Evolutionary conservation across 2,797 vertebrate genomes (phyloP).

Genomic region (Sparidentex hasta): DNA sequence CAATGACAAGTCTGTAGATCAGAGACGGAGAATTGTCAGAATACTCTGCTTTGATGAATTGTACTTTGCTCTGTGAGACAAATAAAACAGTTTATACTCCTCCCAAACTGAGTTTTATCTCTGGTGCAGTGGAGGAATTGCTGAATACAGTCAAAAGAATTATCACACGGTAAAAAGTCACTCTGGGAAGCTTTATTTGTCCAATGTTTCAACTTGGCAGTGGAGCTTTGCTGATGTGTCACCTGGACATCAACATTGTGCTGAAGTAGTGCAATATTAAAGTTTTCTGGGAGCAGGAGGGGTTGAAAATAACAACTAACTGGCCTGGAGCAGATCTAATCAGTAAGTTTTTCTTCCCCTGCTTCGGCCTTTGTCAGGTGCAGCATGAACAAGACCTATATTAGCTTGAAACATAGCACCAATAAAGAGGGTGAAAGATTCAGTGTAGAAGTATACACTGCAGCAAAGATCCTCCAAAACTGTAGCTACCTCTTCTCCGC

Average conservation of each 20-base stretch:
- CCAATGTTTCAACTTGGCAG: conserved; percentile 17
- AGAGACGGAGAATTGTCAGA: conserved; percentile 39
- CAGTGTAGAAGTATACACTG: background rate
- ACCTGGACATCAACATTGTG: conserved; percentile 23
- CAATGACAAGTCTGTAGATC: conserved; percentile 34
- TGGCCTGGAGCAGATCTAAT: conserved; percentile 16
- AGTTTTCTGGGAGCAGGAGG: conserved; percentile 14
- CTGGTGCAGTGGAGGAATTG: background rate
- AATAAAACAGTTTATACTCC: conserved; percentile 38
- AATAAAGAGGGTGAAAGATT: background rate
- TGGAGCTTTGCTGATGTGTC: conserved; percentile 19
- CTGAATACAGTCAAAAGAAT: conserved; percentile 41
- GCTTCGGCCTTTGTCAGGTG: conserved; percentile 2
- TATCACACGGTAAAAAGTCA: conserved; percentile 33
- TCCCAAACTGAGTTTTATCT: conserved; percentile 41
- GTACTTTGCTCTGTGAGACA: conserved; percentile 41
- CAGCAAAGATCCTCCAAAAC: background rate
- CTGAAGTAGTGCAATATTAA: conserved; percentile 25
- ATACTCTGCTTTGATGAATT: conserved; percentile 46
- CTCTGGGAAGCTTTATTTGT: conserved; percentile 34
- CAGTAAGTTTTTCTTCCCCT: background rate
- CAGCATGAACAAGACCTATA: background rate
- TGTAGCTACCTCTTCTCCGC: background rate
- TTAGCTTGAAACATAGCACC: background rate
- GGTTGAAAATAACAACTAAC: conserved; percentile 11